Conservation (phyloP, 2,888 invertebrate genomes). For the Lypha dubia region DNA sequence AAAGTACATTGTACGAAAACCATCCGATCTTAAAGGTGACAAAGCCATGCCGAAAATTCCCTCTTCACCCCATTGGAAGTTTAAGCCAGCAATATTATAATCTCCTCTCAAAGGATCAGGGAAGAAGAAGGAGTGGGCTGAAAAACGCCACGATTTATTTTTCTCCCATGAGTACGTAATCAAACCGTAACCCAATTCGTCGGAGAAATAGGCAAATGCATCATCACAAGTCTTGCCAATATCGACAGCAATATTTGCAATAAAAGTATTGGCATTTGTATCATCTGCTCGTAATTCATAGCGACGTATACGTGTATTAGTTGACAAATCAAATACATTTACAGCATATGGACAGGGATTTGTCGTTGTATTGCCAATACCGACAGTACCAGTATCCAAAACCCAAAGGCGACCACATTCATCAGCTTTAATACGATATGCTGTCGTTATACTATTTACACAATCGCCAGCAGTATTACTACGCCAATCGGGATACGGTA, state of each 20-base stretch:
- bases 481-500: conserved; percentile 90
- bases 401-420: conserved; percentile 92
- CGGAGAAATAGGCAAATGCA: conserved; percentile 91
- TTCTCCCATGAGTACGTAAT: conserved; percentile 90
- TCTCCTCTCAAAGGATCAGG: conserved; percentile 92
- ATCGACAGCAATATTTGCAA: conserved; percentile 94
- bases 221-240: conserved; percentile 90
- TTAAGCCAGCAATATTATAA: conserved; percentile 90
- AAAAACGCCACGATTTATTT: conserved; percentile 91
- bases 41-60: conserved; percentile 91
- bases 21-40: conserved; percentile 87
- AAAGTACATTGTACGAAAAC: conserved; percentile 89
- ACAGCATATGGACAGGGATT: conserved; percentile 92
- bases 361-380: conserved; percentile 90
- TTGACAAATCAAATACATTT: conserved; percentile 90
- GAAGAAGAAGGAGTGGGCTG: conserved; percentile 90
- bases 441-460: conserved; percentile 89
- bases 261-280: conserved; percentile 90
- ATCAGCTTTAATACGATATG: conserved; percentile 91
- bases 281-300: conserved; percentile 89
- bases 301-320: conserved; percentile 88
- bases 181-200: conserved; percentile 92
- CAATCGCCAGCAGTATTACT: conserved; percentile 91
- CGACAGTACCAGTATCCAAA: conserved; percentile 91
- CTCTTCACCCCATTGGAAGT: conserved; percentile 93